These are phyloP conservation scores for Phragmatobia fuliginosa DNA, from an alignment of 2,888 invertebrate genomes.

Conservation along the genomic window DNA sequence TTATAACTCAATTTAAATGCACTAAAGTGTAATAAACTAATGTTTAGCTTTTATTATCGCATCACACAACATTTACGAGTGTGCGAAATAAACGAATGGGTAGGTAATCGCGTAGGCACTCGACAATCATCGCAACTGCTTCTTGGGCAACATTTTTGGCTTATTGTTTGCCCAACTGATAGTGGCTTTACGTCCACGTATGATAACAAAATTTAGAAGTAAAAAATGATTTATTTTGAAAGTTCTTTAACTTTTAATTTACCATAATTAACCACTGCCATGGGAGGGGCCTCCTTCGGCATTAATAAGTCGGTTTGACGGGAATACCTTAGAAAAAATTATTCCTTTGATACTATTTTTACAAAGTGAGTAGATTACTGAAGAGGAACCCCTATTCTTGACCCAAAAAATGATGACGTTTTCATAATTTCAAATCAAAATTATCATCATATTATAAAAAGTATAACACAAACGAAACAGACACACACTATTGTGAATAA, in stretches of 20 bases:
- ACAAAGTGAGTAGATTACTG: too few species aligned
- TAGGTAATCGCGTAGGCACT: constrained; percentile 9
- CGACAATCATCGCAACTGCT: constrained; percentile 3
- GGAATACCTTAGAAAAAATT: too few species aligned
- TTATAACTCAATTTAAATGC: not conserved
- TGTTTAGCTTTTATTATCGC: not conserved
- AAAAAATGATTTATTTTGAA: not conserved
- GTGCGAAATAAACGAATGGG: not conserved
- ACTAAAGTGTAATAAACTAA: not conserved
- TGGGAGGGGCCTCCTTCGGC: too few species aligned
- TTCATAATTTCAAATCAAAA: too few species aligned
- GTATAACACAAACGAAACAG: too few species aligned
- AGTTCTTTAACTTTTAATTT: not conserved
- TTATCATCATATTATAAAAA: too few species aligned
- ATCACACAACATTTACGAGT: constrained; percentile 2
- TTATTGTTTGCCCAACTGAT: not conserved
- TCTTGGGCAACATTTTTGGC: not conserved
- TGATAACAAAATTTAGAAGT: not conserved
- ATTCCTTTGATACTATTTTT: too few species aligned
- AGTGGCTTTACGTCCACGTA: not conserved
- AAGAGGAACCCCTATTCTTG: too few species aligned
- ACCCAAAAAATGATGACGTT: too few species aligned
- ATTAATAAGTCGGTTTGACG: too few species aligned
- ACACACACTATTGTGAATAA: too few species aligned
- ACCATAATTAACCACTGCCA: too few species aligned